Evolutionary conservation across 2,797 vertebrate genomes (phyloP), one percentile per base, ranked within the genome.

Genomic region (Salmo trutta): DNA sequence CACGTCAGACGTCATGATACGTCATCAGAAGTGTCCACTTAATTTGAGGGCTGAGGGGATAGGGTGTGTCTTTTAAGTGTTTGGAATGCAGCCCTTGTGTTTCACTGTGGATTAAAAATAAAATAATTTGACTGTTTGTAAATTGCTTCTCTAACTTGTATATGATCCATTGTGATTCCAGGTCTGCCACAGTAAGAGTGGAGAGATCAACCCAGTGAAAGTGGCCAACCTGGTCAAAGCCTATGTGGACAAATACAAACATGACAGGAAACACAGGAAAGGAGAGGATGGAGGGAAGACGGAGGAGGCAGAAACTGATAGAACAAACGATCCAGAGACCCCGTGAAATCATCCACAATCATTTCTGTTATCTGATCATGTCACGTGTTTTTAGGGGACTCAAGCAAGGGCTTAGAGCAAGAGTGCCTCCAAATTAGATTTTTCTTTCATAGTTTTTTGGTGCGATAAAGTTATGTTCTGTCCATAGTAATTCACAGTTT

Each of bases 171-270:
- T 47, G 41, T 47, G 41, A 47, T 14, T 47, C 24, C n/a, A 99
- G 98, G 98, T 99, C 79, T 99, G 98, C 88, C 98, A 99, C 92
- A 99, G 98, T 92, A 98, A 96, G 90, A 99, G 98, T 3, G 97
- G 98, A 0, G 97, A 99, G 92, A 98, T 99, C 89, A 98, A 99
- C 87, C 98, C 98, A 0, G 93, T 98, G 83, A 99, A 99, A 87
- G 98, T 99, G 66, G 96, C 96, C 73, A 98, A 98, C 86, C 93
- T 99, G 86, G 97, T 99, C 66, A 98, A 96, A 87, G 98, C 97
- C 0, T 99, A 99, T 0, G 98, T 99, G 90, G 97, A 98, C 77
- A 99, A 96, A 87, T 99, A 99, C 91, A 95, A 97, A 84, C 96
- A 98, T 69, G 94, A 96, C 85, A 94, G 97, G 81, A 97, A 95